Evolutionary conservation across 2,113 vertebrate genomes (phyloP), one percentile per base, ranked within the genome.

Genomic region (Myrmophylax atrothorax): DNA sequence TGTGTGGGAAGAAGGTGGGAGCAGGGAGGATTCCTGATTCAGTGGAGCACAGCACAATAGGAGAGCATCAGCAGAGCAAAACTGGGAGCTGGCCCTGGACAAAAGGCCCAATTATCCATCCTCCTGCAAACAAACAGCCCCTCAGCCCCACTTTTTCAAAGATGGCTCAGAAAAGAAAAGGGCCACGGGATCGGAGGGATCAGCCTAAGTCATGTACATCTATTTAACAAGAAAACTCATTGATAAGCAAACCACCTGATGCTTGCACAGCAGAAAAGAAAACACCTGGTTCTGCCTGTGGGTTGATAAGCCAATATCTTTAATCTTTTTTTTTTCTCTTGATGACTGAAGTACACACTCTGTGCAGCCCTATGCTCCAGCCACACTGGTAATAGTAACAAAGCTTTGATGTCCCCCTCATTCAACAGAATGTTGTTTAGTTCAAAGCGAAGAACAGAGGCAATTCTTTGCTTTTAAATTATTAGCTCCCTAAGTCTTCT

Each of bases 401-500:
- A 97, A 95, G 97, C 98, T 98, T 99, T 99, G 98, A 98, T 98
- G 98, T 98, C 95, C 96, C 95, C 96, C 97, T 98, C 97, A 98
- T 98, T 98, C 98, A 98, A 98, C 98, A 98, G 98, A 98, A 98
- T 98, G 98, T 98, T 98, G 98, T 98, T 98, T 98, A 98, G 98
- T 98, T 98, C 98, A 99, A 98, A 98, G 98, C 75, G 13, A 96
- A 98, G 98, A 98, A 98, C 98, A 98, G 98, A 98, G 97, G 98
- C 97, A 84, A 98, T 97, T 98, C 98, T 98, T 98, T 98, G 97
- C 98, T 98, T 99, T 98, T 98, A 98, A 98, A 98, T 99, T 98
- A 98, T 99, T 98, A 98, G 98, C 98, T 98, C 97, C 98, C 98
- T 98, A 98, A 98, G 98, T 98, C 98, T 98, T 98, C 98, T 98